These are phyloP conservation scores for Tipula lateralis DNA, from an alignment of 2,888 invertebrate species.

Conservation along the genomic window DNA sequence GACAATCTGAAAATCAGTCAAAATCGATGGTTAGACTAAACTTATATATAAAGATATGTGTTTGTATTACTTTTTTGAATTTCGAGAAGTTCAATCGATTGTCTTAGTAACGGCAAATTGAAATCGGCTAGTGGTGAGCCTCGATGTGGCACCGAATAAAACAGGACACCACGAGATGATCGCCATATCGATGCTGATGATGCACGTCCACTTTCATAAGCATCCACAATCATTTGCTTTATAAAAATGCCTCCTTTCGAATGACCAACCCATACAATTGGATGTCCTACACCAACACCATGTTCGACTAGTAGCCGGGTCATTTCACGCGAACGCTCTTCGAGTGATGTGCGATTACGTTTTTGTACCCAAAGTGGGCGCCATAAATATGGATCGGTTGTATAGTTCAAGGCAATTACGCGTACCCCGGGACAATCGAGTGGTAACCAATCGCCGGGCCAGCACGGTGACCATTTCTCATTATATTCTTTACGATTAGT, in stretches of 20 bases:
- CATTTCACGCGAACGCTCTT: conserved; percentile 68
- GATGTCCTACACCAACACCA: conserved; percentile 66
- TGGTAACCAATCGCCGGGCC: conserved; percentile 84
- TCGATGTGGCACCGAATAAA: conserved; percentile 82
- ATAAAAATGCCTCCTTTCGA: conserved; percentile 86
- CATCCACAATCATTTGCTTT: conserved; percentile 73
- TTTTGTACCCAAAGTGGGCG: conserved; percentile 67
- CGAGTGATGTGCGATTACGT: conserved; percentile 54
- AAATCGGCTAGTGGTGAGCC: conserved; percentile 75
- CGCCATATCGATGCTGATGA: conserved; percentile 52
- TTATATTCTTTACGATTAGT: conserved; percentile 30
- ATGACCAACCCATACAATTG: conserved; percentile 74
- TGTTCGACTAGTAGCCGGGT: conserved; percentile 59
- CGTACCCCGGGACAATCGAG: conserved; percentile 70
- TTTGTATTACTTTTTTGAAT: conserved; percentile 65
- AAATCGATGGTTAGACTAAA: neutral
- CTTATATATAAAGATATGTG: neutral
- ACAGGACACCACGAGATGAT: conserved; percentile 63
- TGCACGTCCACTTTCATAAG: conserved; percentile 51
- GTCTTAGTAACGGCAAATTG: conserved; percentile 66
- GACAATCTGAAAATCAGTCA: conserved; percentile 57
- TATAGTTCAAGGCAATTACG: conserved; percentile 76
- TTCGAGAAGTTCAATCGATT: conserved; percentile 73
- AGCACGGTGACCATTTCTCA: conserved; percentile 61
- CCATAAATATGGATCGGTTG: conserved; percentile 74